Evolutionary conservation across 2,113 vertebrate species (phyloP), one percentile per base, ranked within the genome.

Genomic region (Dromiciops gliroides): DNA sequence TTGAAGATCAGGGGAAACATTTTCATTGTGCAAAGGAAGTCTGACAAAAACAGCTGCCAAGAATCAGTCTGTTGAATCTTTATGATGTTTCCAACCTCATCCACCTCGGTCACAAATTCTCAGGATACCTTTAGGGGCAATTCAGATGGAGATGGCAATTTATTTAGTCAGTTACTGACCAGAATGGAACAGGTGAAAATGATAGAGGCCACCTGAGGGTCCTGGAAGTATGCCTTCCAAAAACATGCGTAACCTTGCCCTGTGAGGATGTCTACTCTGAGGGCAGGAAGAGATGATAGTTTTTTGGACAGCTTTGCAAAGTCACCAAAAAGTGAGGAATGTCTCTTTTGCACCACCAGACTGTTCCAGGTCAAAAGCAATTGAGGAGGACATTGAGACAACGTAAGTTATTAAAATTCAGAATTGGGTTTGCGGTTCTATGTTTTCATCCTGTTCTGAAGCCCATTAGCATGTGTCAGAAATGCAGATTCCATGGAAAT

Each of bases 391-490:
- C 26, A 52, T 37, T 14, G 89, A 90, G 92, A 49, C 48, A 75
- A 90, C 31, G 37, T 67, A 60, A 83, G 8, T 47, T 92, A 90
- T 90, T 91, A 60, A 94, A 52, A 67, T 48, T 89, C 67, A 31
- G 92, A 91, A 90, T 93, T 88, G 47, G 52, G 91, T 50, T 10
- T 14, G 51, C 93, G 93, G 92, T 1, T 10, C 8, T n/a, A 49
- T 89, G 37, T 93, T 92, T 94, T 50, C 11, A 51, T 67, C 89
- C 94, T 56, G 16, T 49, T 88, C 52, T 0, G 1, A 92, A 92
- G 89, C 88, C 92, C 49, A 92, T 92, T 90, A 94, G 93, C 47
- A 47, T 16, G 91, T 52, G 52, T 91, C 96, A 93, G 96, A 95
- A 94, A 90, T 8, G 50, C 90, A 90, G 60, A 91, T 93, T 53